A percentile compares a stretch with the other conserved stretches of the same genome.
These are phyloP conservation scores for Mesaphorura yosii DNA, from an alignment of 1,140 invertebrate species.

Conservation along the genomic window DNA sequence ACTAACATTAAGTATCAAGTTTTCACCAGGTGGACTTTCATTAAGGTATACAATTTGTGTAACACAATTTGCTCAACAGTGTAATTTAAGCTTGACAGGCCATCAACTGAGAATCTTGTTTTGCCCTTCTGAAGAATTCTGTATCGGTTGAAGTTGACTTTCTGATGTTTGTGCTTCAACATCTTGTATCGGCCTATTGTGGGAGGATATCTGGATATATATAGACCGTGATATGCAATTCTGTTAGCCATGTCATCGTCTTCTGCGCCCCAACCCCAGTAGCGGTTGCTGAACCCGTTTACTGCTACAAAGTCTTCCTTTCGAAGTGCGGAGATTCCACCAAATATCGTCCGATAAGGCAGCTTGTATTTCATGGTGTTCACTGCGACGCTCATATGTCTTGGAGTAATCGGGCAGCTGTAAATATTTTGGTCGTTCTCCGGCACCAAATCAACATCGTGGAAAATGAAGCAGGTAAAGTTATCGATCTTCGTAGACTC, in stretches of 20 bases:
- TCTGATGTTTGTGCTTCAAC: slow-evolving; percentile 76
- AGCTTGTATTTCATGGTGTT: slow-evolving; percentile 30
- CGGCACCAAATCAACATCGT: slow-evolving; percentile 59
- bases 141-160: slow-evolving; percentile 48
- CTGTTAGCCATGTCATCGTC: slow-evolving; percentile 85
- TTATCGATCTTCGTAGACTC: slow-evolving; percentile 58
- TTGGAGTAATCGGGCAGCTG: slow-evolving; percentile 73
- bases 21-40: slow-evolving; percentile 20
- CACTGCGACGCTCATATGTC: slow-evolving; percentile 62
- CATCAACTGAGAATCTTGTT: slow-evolving; percentile 24
- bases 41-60: slow-evolving; percentile 21
- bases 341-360: slow-evolving; percentile 28
- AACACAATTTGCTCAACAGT: slow-evolving; percentile 28
- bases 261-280: slow-evolving; percentile 87
- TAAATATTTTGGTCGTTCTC: slow-evolving; percentile 87
- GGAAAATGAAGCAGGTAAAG: slow-evolving; percentile 87
- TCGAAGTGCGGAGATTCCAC: slow-evolving; percentile 51
- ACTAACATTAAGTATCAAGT: background rate
- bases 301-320: slow-evolving; percentile 65
- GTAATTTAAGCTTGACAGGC: slow-evolving; percentile 28
- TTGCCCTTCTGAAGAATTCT: slow-evolving; percentile 29
- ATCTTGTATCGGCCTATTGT: slow-evolving; percentile 81
- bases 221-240: slow-evolving; percentile 60
- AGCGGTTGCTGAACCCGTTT: slow-evolving; percentile 84
- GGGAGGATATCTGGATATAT: slow-evolving; percentile 73